Percentiles rank a stretch among this genome's conserved stretches.
Evolutionary conservation across 2,888 invertebrate species (phyloP).

Genomic region (Leptopilina drosophilae): DNA sequence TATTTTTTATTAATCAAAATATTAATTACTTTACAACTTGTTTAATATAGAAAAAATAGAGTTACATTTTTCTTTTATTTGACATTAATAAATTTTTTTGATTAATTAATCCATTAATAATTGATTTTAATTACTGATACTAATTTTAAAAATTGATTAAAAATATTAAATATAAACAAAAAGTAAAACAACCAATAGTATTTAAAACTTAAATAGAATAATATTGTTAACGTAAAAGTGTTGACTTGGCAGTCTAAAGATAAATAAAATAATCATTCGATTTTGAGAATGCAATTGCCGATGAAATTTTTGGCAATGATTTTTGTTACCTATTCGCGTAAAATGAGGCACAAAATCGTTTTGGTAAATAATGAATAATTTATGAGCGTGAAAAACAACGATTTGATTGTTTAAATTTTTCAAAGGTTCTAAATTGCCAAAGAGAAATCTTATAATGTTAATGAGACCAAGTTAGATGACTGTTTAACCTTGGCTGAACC

Average conservation of each 20-base stretch:
- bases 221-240: slow-evolving; percentile 69
- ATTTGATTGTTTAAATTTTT: slow-evolving; percentile 3
- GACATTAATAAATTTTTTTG: too few relatives aligned
- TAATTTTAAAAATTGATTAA: too few relatives aligned
- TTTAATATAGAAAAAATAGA: too few relatives aligned
- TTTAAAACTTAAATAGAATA: too few relatives aligned
- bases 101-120: too few relatives aligned
- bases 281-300: slow-evolving; percentile 32
- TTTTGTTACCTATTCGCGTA: not conserved
- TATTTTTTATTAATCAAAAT: too few relatives aligned
- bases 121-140: too few relatives aligned
- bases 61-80: too few relatives aligned
- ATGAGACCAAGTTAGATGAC: slow-evolving; percentile 19
- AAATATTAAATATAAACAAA: slow-evolving; percentile 58
- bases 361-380: not conserved
- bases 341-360: not conserved
- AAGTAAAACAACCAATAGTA: slow-evolving; percentile 61
- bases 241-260: slow-evolving; percentile 71
- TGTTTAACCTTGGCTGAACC: slow-evolving; percentile 21
- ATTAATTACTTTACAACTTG: too few relatives aligned
- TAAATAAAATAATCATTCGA: slow-evolving; percentile 59
- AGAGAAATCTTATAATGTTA: not conserved
- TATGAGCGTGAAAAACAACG: not conserved
- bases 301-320: slow-evolving; percentile 23
- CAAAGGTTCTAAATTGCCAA: slow-evolving; percentile 1